These are phyloP conservation scores for Tragelaphus strepsiceros DNA, from an alignment of 2,113 vertebrate species.

Conservation along the genomic window DNA sequence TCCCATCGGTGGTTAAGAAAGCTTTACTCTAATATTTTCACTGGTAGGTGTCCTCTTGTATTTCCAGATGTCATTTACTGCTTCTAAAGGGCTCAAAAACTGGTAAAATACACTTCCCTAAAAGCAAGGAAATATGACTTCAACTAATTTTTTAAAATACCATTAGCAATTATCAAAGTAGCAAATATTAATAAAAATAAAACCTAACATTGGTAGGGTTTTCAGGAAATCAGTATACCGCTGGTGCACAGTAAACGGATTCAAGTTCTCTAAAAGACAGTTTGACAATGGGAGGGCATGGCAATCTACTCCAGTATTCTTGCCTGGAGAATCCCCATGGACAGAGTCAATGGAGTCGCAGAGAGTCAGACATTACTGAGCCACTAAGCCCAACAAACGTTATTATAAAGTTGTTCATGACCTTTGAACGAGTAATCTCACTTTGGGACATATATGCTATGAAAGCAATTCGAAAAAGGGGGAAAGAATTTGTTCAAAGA, in stretches of 20 bases:
- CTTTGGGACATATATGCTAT: not conserved
- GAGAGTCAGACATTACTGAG: not conserved
- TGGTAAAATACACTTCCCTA: not conserved
- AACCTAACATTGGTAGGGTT: not conserved
- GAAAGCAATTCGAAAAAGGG: not conserved
- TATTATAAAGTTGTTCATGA: constrained; percentile 10
- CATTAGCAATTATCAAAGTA: not conserved
- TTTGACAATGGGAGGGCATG: not conserved
- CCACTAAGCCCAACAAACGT: not conserved
- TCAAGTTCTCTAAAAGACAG: not conserved
- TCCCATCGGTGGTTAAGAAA: not conserved
- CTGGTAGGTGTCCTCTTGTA: not conserved
- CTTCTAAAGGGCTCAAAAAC: not conserved
- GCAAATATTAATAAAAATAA: constrained; percentile 17
- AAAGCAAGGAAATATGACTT: not conserved
- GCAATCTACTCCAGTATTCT: not conserved
- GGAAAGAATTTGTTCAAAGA: not conserved
- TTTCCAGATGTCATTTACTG: not conserved
- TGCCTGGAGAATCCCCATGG: not conserved
- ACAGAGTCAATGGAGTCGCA: not conserved
- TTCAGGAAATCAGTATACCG: not conserved
- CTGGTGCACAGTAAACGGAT: not conserved
- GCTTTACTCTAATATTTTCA: not conserved
- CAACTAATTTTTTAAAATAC: not conserved
- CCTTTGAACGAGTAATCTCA: constrained; percentile 8